Evolutionary conservation across 1,140 invertebrate genomes (phyloP).

Genomic region (Atta cephalotes): DNA sequence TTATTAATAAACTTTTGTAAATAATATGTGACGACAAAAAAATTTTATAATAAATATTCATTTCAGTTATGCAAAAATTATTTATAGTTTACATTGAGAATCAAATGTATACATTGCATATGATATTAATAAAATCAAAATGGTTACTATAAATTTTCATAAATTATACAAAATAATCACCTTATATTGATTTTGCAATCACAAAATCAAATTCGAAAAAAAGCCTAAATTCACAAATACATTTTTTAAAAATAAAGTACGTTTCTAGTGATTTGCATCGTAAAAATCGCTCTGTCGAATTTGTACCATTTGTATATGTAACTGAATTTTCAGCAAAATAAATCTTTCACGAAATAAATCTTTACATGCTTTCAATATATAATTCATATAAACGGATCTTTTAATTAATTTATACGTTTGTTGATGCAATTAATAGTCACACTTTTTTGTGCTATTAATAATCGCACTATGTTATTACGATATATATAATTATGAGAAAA

Average conservation of each 20-base stretch:
- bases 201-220: too few relatives aligned
- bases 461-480: not conserved
- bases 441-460: too few relatives aligned
- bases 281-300: not conserved
- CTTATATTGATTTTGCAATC: too few relatives aligned
- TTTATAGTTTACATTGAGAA: not conserved
- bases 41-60: not conserved
- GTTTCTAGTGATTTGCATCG: not conserved
- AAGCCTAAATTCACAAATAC: too few relatives aligned
- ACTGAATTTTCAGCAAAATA: not conserved
- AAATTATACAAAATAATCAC: not conserved
- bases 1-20: not conserved
- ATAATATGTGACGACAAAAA: not conserved
- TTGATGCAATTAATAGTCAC: not conserved
- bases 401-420: not conserved
- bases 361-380: not conserved
- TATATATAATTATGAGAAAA: conserved; percentile 6
- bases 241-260: not conserved
- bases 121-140: not conserved
- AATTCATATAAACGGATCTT: not conserved
- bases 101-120: not conserved
- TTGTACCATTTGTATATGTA: not conserved
- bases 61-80: not conserved
- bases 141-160: not conserved
- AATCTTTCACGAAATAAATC: not conserved